Evolutionary conservation across 2,888 invertebrate genomes (phyloP).

Genomic region (Hypsopygia costalis): DNA sequence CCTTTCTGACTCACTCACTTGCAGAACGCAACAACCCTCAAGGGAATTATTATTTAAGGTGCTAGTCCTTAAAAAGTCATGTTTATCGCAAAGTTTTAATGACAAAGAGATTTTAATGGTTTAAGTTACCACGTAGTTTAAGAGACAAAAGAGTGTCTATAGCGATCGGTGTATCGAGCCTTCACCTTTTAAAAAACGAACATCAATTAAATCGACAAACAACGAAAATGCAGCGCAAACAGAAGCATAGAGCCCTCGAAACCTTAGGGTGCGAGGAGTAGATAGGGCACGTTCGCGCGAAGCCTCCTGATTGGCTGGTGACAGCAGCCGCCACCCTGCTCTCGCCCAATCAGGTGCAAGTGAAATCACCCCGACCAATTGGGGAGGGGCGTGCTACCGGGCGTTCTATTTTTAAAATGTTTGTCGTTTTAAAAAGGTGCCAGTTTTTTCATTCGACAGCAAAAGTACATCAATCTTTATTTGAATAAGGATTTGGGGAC

Average conservation of each 20-base stretch:
- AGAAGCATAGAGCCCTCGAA: conserved; percentile 60
- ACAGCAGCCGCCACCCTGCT: conserved; percentile 30
- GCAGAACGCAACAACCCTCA: too few species aligned
- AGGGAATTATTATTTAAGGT: too few species aligned
- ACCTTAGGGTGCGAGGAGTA: conserved; percentile 49
- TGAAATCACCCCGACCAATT: conserved; percentile 47
- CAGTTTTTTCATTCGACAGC: conserved; percentile 12
- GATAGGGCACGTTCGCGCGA: conserved; percentile 63
- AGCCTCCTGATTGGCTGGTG: conserved; percentile 46
- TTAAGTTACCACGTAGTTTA: too few species aligned
- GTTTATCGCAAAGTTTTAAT: too few species aligned
- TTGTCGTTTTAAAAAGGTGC: conserved; percentile 23
- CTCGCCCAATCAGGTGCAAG: conserved; percentile 36
- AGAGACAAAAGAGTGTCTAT: neutral
- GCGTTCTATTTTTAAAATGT: conserved; percentile 38
- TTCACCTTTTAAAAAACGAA: conserved; percentile 48
- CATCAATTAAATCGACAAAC: conserved; percentile 73
- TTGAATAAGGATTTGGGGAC: conserved; percentile 10
- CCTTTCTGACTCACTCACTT: too few species aligned
- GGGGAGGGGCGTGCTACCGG: conserved; percentile 24
- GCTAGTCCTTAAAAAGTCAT: too few species aligned
- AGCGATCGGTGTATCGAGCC: conserved; percentile 10
- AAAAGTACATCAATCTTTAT: conserved; percentile 17
- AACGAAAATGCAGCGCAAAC: conserved; percentile 73
- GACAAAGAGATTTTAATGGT: too few species aligned